Conservation (phyloP, 2,113 vertebrate genomes). For the Lagopus muta region DNA sequence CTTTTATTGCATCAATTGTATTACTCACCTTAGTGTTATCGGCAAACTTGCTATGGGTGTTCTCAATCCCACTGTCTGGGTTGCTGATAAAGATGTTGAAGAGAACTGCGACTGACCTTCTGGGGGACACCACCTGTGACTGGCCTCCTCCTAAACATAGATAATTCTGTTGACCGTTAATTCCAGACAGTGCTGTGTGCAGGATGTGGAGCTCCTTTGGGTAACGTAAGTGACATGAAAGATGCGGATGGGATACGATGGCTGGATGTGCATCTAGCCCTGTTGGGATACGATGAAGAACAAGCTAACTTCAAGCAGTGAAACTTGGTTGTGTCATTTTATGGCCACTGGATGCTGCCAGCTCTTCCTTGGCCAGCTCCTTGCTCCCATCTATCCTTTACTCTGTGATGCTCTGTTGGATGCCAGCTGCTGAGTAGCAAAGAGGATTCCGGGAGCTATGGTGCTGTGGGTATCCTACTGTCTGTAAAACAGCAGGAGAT, state of each 20-base stretch:
- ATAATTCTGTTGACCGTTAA: not conserved
- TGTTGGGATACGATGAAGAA: not conserved
- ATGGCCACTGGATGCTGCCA: not conserved
- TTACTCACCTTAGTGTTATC: too few relatives aligned
- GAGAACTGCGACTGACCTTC: not conserved
- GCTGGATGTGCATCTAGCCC: not conserved
- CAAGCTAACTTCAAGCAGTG: not conserved
- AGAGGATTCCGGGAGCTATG: not conserved
- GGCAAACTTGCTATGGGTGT: too few relatives aligned
- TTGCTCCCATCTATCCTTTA: not conserved
- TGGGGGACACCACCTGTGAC: too few relatives aligned
- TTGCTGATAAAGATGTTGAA: too few relatives aligned
- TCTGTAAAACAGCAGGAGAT: not conserved
- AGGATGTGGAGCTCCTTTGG: not conserved
- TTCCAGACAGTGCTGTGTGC: not conserved
- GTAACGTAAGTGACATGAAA: not conserved
- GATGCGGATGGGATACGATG: accelerated
- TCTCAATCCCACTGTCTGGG: too few relatives aligned
- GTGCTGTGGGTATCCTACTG: not conserved
- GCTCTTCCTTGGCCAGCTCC: not conserved
- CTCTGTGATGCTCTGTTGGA: not conserved
- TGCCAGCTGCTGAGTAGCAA: not conserved
- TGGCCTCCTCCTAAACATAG: too few relatives aligned
- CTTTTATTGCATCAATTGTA: too few relatives aligned
- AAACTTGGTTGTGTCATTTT: not conserved